Conservation (phyloP, 1,140 invertebrate genomes). For the Drosophila lacertosa region DNA sequence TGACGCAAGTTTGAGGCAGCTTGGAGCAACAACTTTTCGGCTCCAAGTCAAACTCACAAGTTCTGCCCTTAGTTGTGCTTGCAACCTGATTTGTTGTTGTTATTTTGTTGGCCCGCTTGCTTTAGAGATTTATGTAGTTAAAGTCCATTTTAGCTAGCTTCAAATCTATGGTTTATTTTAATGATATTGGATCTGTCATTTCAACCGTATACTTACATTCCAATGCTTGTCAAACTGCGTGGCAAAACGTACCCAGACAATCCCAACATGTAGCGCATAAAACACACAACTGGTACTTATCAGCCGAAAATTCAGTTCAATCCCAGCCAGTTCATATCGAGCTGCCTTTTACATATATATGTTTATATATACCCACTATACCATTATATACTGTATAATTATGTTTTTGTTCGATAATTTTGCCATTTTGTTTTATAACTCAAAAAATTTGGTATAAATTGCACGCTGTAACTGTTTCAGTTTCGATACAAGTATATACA, state of each 20-base stretch:
- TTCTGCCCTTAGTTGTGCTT: constrained; percentile 34
- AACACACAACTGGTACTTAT: constrained; percentile 30
- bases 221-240: constrained; percentile 56
- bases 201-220: constrained; percentile 46
- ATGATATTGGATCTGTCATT: background rate
- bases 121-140: constrained; percentile 60
- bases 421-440: constrained; percentile 42
- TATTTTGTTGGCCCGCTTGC: constrained; percentile 40
- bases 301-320: constrained; percentile 7
- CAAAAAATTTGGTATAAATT: constrained; percentile 45
- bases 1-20: constrained; percentile 86
- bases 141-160: constrained; percentile 73
- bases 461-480: constrained; percentile 65
- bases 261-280: constrained; percentile 22
- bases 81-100: constrained; percentile 45
- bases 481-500: constrained; percentile 33
- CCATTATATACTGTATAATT: constrained; percentile 22
- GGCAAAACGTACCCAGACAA: constrained; percentile 31
- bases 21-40: constrained; percentile 4
- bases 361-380: constrained; percentile 17
- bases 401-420: constrained; percentile 34
- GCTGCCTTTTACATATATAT: constrained; percentile 30
- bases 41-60: constrained; percentile 6
- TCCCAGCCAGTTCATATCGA: constrained; percentile 16
- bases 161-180: constrained; percentile 44